Base-by-base conservation (phyloP, 1,140 invertebrate species). In the Leucophenga varia region DNA sequence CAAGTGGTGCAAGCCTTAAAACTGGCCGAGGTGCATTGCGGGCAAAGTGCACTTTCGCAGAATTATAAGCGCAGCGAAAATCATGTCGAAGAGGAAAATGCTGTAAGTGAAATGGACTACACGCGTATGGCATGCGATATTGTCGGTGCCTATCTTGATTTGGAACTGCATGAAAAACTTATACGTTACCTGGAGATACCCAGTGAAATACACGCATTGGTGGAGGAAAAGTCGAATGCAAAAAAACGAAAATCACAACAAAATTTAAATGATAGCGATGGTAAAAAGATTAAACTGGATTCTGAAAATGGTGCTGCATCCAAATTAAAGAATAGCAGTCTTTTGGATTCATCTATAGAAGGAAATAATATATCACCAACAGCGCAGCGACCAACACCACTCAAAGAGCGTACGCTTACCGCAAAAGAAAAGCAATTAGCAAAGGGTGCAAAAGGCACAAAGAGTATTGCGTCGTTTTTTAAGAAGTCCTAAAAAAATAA, bases 391-490 rank as follows among this genome's bases (percentile, higher is more conserved):
- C 36, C 52, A 12, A 72, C 76, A 42, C 47, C 67, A 10, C 18
- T 64, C 1, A 83, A 83, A 70, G 61, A 76, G 45, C 61, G 77
- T 21, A 55, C 61, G 6, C 43, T 79, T 17, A 77, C 79, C 12
- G 79, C 85, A 16, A 90, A 89, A 72, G 86, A 88, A 61, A 84
- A 87, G 55, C 80, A 84, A 2, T 77, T 84, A 65, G 82, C 86
- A 52, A 89, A 87, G 64, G 85, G 87, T 46, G 87, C 87, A 18
- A 79, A 77, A 57, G 84, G 86, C 32, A 84, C 83, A 16, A 89
- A 88, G 75, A 87, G 79, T 57, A 88, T 90, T 64, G 82, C 83
- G 18, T 85, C 81, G 37, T 89, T 88, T 74, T 89, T 90, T 64
- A 84, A 80, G 47, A 85, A 81, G 47, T n/a, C n/a, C n/a, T n/a